Conservation (phyloP, 2,113 vertebrate species). For the Thunnus thynnus region DNA sequence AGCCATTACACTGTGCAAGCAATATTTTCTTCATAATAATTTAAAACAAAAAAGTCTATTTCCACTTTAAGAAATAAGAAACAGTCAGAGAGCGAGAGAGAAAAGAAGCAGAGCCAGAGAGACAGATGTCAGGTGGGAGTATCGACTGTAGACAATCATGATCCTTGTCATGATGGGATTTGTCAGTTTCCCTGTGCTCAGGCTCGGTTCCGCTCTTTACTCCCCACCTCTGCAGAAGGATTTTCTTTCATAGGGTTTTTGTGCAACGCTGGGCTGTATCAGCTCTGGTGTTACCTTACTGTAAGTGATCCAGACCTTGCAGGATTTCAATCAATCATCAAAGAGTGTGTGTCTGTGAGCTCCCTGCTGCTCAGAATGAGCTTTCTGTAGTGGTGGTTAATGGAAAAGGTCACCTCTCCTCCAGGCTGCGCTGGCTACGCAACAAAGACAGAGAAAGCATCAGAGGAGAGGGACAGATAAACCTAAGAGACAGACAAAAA, state of each 20-base stretch:
- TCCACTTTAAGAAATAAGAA: constrained; percentile 28
- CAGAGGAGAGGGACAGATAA: constrained; percentile 47
- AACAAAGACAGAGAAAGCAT: constrained; percentile 55
- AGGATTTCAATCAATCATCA: constrained; percentile 83
- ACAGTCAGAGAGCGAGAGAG: constrained; percentile 3
- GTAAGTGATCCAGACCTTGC: constrained; percentile 79
- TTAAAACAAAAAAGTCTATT: no score
- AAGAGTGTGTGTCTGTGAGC: constrained; percentile 65
- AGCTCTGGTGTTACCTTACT: constrained; percentile 80
- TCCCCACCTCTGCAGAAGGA: constrained; percentile 63
- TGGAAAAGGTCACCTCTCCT: constrained; percentile 79
- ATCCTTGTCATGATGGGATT: constrained; percentile 74
- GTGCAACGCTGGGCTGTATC: constrained; percentile 65
- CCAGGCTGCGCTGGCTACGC: constrained; percentile 36
- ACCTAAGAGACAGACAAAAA: constrained; percentile 23
- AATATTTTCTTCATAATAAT: no score
- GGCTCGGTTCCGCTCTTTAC: constrained; percentile 55
- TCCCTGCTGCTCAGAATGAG: constrained; percentile 72
- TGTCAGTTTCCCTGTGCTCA: constrained; percentile 59
- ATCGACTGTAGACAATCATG: constrained; percentile 47
- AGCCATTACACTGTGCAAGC: no score
- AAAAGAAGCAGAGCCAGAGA: constrained; percentile 10
- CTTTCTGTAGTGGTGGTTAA: constrained; percentile 73
- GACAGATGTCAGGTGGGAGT: constrained; percentile 58
- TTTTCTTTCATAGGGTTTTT: constrained; percentile 75